A percentile compares a stretch with the other conserved stretches of the same genome.
These are phyloP conservation scores for Ctenosaura bakeri DNA, from an alignment of 2,797 vertebrate genomes.

Conservation along the genomic window DNA sequence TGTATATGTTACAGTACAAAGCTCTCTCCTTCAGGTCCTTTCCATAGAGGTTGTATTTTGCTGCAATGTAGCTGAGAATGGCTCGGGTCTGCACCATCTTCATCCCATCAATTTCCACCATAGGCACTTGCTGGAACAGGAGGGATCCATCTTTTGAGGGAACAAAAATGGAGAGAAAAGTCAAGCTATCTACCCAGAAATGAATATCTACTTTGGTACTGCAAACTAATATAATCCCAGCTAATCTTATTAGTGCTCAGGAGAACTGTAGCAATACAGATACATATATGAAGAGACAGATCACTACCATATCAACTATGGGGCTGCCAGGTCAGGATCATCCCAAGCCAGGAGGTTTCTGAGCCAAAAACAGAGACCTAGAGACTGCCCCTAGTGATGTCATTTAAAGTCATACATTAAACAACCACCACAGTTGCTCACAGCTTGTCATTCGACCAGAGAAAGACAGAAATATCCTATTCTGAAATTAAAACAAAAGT, in stretches of 20 bases:
- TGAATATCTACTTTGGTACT: not conserved
- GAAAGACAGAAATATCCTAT: too few species aligned
- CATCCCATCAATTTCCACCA: slow-evolving; percentile 85
- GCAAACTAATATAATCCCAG: not conserved
- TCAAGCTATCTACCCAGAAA: not conserved
- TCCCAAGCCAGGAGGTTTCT: too few species aligned
- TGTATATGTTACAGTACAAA: slow-evolving; percentile 77
- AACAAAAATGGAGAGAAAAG: not conserved
- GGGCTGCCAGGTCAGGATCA: too few species aligned
- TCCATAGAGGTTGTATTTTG: slow-evolving; percentile 82
- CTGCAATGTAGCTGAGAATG: slow-evolving; percentile 83
- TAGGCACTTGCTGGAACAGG: slow-evolving; percentile 80
- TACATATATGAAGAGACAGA: not conserved
- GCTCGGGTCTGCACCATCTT: slow-evolving; percentile 86
- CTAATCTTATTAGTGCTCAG: not conserved
- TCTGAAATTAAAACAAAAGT: too few species aligned
- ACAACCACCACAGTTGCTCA: too few species aligned
- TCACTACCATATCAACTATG: not conserved
- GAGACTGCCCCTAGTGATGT: too few species aligned
- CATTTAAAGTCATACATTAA: too few species aligned
- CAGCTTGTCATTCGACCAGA: too few species aligned
- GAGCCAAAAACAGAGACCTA: too few species aligned
- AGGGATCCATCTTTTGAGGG: slow-evolving; percentile 33
- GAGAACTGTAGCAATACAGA: not conserved
- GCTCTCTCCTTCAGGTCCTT: slow-evolving; percentile 83